Conservation (phyloP, 2,113 vertebrate species). For the Calidris pygmaea region DNA sequence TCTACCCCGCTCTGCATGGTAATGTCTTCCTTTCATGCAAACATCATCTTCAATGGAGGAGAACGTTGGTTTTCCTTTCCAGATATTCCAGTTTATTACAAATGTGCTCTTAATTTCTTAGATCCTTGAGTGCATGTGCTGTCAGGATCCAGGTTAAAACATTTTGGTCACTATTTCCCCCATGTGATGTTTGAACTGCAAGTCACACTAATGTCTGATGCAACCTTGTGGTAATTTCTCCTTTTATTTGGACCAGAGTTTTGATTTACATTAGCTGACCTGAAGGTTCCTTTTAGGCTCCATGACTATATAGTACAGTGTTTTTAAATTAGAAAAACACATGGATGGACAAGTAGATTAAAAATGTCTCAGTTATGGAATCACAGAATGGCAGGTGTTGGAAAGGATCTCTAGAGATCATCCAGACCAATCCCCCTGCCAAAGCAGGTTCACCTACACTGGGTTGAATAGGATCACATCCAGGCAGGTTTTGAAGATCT, state of each 20-base stretch:
- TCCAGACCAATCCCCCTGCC: neutral
- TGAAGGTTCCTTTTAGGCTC: neutral
- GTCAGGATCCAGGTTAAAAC: neutral
- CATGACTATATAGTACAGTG: neutral
- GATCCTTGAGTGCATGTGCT: neutral
- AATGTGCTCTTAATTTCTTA: conserved; percentile 6
- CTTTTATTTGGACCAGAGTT: conserved; percentile 1
- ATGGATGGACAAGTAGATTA: neutral
- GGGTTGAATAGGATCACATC: neutral
- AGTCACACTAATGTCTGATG: neutral
- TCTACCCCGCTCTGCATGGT: neutral
- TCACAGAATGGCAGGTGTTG: neutral
- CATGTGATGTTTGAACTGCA: neutral
- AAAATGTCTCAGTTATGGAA: neutral
- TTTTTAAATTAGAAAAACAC: neutral
- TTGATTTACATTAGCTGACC: neutral
- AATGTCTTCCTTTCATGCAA: conserved; percentile 21
- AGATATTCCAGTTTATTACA: conserved; percentile 42
- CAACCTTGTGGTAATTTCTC: neutral
- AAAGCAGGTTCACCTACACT: neutral
- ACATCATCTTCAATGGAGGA: neutral
- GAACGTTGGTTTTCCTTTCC: conserved; percentile 55
- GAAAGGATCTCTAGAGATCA: neutral
- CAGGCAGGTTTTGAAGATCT: neutral
- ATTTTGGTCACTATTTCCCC: neutral